Base-by-base conservation (phyloP, 2,797 vertebrate genomes). In the Sebastes vulpes region DNA sequence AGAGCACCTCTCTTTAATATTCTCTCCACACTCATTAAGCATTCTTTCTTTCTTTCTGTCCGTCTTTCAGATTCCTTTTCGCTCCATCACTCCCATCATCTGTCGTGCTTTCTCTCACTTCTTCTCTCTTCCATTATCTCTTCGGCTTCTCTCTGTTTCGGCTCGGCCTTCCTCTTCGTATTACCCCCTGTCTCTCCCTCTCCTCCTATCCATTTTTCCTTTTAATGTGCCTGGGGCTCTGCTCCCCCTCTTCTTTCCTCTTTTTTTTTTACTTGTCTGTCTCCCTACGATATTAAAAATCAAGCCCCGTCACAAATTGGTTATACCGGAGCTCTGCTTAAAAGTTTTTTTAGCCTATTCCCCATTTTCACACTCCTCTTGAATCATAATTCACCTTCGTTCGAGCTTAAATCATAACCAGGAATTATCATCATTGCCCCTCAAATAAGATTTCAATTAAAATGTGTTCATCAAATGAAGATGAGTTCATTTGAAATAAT, bases 61-160 rank as follows among this genome's bases (percentile, higher is more conserved):
- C 23, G 66, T 67, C 66, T 75, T 59, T 60, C 29, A 60, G 3
- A 65, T 21, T n/a, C 8, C n/a, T 68, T 72, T 80, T 78, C 25
- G 1, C 57, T 75, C 48, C 16, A 58, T 81, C 72, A 57, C 21
- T 65, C 9, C 20, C 29, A 12, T 42, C 53, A 77, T 82, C 71
- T 46, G 35, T 77, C 63, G 18, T 28, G 26, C 32, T 25, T 54
- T 68, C 57, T 72, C 57, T 72, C 23, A 59, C 46, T 53, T 25
- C 21, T 32, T 64, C 48, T 69, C 18, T 53, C 58, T 14, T 50
- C 20, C 46, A 76, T 82, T 64, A 72, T 48, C 35, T 26, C 50
- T 50, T 42, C 11, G 5, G 28, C 14, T 6, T 71, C 4, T 42
- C 3, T 60, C 29, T 58, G 3, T 61, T 73, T 60, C 60, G 38